Evolutionary conservation across 2,113 vertebrate species (phyloP).

Genomic region (Ancistrus triradiatus): DNA sequence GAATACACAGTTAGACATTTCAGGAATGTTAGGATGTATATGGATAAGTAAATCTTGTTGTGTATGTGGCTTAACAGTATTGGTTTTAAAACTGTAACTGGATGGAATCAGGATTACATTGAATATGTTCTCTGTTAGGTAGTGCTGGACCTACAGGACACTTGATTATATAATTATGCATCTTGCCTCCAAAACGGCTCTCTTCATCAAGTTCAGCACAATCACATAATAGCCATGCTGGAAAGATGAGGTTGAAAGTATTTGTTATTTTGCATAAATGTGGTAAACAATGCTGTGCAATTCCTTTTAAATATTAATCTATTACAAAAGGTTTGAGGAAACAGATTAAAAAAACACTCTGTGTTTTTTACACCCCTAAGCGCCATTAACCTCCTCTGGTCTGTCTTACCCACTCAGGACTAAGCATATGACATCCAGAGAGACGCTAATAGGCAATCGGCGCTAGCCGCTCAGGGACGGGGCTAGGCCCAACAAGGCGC

Average conservation of each 20-base stretch:
- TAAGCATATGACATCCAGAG: too few species aligned
- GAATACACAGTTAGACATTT: background rate
- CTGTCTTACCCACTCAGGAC: too few species aligned
- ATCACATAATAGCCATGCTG: slow-evolving; percentile 54
- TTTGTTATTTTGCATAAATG: too few species aligned
- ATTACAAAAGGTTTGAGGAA: too few species aligned
- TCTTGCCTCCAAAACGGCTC: slow-evolving; percentile 54
- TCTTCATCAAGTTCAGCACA: slow-evolving; percentile 52
- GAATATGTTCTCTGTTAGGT: slow-evolving; percentile 58
- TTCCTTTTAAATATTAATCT: too few species aligned
- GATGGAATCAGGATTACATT: slow-evolving; percentile 55
- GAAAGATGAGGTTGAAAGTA: background rate
- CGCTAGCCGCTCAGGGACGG: too few species aligned
- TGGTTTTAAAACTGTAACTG: slow-evolving; percentile 52
- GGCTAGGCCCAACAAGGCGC: too few species aligned
- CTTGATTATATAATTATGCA: slow-evolving; percentile 58
- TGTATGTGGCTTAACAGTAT: background rate
- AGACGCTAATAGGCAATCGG: too few species aligned
- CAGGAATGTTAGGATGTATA: background rate
- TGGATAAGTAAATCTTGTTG: background rate
- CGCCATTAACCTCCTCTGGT: too few species aligned
- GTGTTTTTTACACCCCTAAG: too few species aligned
- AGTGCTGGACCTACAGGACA: slow-evolving; percentile 58
- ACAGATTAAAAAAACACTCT: too few species aligned
- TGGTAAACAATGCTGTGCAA: too few species aligned